Evolutionary conservation across 2,888 invertebrate genomes (phyloP).

Genomic region (Caenorhabditis macrosperma): DNA sequence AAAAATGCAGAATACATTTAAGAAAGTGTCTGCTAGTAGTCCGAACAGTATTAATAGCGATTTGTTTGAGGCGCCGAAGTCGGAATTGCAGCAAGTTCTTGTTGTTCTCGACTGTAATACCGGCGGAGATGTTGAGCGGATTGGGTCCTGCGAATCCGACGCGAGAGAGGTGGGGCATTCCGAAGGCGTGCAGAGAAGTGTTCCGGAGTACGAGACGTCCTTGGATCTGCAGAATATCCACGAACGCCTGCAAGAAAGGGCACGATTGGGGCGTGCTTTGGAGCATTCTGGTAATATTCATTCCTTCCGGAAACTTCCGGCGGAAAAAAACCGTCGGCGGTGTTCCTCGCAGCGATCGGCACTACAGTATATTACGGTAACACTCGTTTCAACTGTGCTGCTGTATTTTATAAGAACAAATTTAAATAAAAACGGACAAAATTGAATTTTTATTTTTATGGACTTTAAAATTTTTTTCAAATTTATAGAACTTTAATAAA

Average conservation of each 20-base stretch:
- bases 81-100: not conserved
- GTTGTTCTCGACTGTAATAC: constrained; percentile 19
- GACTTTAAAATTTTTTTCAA: too few relatives aligned
- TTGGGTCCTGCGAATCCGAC: constrained; percentile 13
- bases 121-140: not conserved
- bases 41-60: constrained; percentile 7
- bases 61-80: constrained; percentile 1
- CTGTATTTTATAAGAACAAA: not conserved
- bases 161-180: constrained; percentile 9
- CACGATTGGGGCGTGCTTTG: too few relatives aligned
- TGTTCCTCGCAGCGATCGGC: not conserved
- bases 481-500: too few relatives aligned
- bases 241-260: constrained; percentile 17
- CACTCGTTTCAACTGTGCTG: not conserved
- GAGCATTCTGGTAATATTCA: too few relatives aligned
- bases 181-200: constrained; percentile 24
- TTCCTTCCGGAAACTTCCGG: too few relatives aligned
- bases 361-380: not conserved
- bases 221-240: constrained; percentile 16
- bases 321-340: not conserved
- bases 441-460: too few relatives aligned
- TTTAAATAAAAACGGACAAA: too few relatives aligned
- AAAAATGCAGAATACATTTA: not conserved
- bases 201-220: constrained; percentile 34
- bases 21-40: not conserved